Evolutionary conservation across 2,888 invertebrate species (phyloP).

Genomic region (Hedychridium roseum): DNA sequence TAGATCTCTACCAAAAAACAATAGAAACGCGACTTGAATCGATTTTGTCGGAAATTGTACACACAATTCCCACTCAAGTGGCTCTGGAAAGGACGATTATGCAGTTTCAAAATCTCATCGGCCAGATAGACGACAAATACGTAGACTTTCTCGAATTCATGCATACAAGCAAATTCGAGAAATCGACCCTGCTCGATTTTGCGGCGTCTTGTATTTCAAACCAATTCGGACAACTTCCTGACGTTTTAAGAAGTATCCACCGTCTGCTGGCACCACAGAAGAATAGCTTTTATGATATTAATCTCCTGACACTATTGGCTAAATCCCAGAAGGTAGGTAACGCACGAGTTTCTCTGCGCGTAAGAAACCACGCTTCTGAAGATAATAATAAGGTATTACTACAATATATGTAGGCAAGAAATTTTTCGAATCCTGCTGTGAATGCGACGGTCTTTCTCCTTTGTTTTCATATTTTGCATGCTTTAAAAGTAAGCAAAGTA

Average conservation of each 20-base stretch:
- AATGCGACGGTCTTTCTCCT: too few relatives aligned
- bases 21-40: slow-evolving; percentile 30
- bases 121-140: slow-evolving; percentile 34
- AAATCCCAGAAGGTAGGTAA: slow-evolving; percentile 28
- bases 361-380: too few relatives aligned
- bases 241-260: slow-evolving; percentile 74
- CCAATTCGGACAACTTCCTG: slow-evolving; percentile 71
- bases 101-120: slow-evolving; percentile 67
- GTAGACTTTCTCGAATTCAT: slow-evolving; percentile 65
- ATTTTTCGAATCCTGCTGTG: too few relatives aligned
- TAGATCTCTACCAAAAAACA: slow-evolving; percentile 43
- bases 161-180: slow-evolving; percentile 68
- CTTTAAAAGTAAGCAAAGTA: too few relatives aligned
- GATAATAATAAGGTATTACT: too few relatives aligned
- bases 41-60: slow-evolving; percentile 34
- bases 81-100: slow-evolving; percentile 71
- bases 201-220: slow-evolving; percentile 76
- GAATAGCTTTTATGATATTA: slow-evolving; percentile 63
- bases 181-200: slow-evolving; percentile 75
- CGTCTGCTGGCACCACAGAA: slow-evolving; percentile 68
- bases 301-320: slow-evolving; percentile 59
- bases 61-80: slow-evolving; percentile 62
- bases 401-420: too few relatives aligned
- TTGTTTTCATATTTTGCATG: too few relatives aligned
- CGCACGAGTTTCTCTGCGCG: too few relatives aligned